Base-by-base conservation (phyloP, 2,797 vertebrate species). In the Rhinella marina region DNA sequence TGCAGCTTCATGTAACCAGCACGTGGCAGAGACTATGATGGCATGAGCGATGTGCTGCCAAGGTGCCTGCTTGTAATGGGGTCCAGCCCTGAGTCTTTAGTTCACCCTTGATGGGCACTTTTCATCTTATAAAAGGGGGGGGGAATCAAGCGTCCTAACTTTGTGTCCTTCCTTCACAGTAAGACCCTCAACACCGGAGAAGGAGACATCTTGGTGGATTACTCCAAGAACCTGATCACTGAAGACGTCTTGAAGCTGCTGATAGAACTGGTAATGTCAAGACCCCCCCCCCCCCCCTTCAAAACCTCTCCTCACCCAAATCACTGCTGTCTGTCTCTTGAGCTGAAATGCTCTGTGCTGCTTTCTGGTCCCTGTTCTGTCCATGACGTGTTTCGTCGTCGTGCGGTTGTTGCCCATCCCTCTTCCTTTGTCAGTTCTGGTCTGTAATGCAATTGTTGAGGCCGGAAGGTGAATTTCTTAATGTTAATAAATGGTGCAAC, bases 201-300 rank as follows among this genome's bases (percentile, higher is more conserved):
- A 93, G 98, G 97, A 14, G 97, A 97, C 27, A 96, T 99, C 91
- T 94, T 99, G 84, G 92, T 99, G 93, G 98, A 99, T 94, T 99
- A 97, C 91, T 99, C 98, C 3, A 99, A 99, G 94, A 99, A 99
- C 91, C 97, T 99, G 2, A 90, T 99, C 91, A 99, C 96, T 0
- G 96, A 98, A 82, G 96, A 97, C 0, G 96, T 98, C 90, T 94
- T 98, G 96, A 96, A 97, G 92, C 94, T 98, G 48, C 86, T 87
- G 11, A 23, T 87, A 27, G 80, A 87, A 8, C 70, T 87, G 70
- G 86, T 87, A 78, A 68, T 12, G 23, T 52, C 68, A 27, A 27
- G 25, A 6, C 10, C 64, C 11, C 68, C 0, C 25, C 64, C 25
- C 62, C 12, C 12, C 23, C 25, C 1, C 23, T 64, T 5, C 16